Evolutionary conservation across 2,113 vertebrate genomes (phyloP).

Genomic region (Eudyptes chrysolophus): DNA sequence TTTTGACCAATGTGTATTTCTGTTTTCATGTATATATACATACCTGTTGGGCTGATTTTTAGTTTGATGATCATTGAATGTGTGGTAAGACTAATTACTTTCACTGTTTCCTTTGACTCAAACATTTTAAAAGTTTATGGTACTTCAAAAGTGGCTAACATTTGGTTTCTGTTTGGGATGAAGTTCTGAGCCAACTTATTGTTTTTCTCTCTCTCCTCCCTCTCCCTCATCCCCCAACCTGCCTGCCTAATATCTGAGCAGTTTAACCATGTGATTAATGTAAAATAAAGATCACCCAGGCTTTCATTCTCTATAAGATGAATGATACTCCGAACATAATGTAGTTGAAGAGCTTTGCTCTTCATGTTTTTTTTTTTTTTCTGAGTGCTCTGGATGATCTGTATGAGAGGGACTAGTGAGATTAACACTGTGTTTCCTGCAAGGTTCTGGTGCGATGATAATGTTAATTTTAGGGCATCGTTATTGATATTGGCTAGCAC

Average conservation of each 20-base stretch:
- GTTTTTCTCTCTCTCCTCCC: not conserved
- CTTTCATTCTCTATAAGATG: not conserved
- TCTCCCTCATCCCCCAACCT: not conserved
- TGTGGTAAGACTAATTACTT: not conserved
- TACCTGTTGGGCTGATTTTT: not conserved
- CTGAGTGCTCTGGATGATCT: not conserved
- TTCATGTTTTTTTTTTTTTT: not conserved
- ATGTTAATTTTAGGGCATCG: slow-evolving; percentile 21
- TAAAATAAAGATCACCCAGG: not conserved
- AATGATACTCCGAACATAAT: not conserved
- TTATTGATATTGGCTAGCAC: slow-evolving; percentile 43
- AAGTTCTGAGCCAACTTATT: not conserved
- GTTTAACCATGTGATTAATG: not conserved
- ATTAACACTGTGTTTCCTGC: not conserved
- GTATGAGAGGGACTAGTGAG: not conserved
- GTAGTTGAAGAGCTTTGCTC: not conserved
- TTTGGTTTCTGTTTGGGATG: slow-evolving; percentile 32
- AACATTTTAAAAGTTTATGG: not conserved
- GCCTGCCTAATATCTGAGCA: not conserved
- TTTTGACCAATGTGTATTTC: not conserved
- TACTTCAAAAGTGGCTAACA: not conserved
- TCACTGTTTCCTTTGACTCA: not conserved
- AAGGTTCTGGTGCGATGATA: not conserved
- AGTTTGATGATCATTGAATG: not conserved
- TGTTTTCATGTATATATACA: not conserved